phyloP scores from a whole-genome alignment of 1,140 invertebrate genomes.

The Hydropsyche tenuis region DNA sequence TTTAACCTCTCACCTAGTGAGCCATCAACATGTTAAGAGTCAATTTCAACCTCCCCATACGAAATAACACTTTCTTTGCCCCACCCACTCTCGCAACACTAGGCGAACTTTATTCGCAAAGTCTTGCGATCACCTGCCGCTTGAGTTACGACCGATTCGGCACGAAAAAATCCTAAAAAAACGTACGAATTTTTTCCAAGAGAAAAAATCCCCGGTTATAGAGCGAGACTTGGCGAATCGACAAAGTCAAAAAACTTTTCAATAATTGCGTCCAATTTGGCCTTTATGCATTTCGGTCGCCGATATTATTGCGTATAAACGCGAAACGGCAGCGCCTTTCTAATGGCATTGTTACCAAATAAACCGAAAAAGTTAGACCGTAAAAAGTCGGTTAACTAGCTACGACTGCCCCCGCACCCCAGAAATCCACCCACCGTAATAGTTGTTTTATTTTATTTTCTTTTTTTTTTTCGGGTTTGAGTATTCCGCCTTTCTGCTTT shows the following conservation, averaged over 20 bases:
- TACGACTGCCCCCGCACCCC: background rate
- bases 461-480: background rate
- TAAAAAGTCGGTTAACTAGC: conserved; percentile 49
- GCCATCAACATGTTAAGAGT: too few species aligned
- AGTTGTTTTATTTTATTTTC: conserved; percentile 45
- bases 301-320: conserved; percentile 21
- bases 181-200: too few species aligned
- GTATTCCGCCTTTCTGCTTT: background rate
- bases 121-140: conserved; percentile 10
- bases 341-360: conserved; percentile 48
- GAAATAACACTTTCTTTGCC: too few species aligned
- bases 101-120: too few species aligned
- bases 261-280: conserved; percentile 17
- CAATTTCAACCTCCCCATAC: too few species aligned
- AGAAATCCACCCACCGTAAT: conserved; percentile 29
- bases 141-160: conserved; percentile 8
- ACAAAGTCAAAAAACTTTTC: conserved; percentile 16
- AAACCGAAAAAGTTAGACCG: conserved; percentile 49
- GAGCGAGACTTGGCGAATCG: background rate
- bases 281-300: conserved; percentile 25
- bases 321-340: conserved; percentile 36
- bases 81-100: too few species aligned
- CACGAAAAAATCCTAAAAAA: background rate
- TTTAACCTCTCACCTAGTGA: too few species aligned
- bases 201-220: too few species aligned